These are phyloP conservation scores for Piaya cayana DNA, from an alignment of 2,113 vertebrate species.

Conservation along the genomic window DNA sequence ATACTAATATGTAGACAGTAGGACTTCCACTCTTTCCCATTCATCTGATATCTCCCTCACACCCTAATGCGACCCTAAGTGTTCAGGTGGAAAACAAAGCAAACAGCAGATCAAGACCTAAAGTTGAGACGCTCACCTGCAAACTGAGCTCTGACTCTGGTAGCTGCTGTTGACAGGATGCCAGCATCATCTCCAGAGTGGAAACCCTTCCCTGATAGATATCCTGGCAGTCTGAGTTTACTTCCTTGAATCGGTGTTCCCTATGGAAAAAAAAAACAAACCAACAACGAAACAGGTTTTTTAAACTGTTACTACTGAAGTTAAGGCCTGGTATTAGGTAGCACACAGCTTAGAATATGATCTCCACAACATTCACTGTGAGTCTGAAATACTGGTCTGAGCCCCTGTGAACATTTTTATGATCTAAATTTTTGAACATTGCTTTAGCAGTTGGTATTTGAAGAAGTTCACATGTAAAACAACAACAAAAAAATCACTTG, in stretches of 20 bases:
- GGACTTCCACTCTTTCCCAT: not conserved
- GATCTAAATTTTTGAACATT: not conserved
- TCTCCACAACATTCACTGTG: not conserved
- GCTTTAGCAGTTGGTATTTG: not conserved
- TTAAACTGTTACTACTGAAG: not conserved
- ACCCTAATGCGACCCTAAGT: fast-evolving
- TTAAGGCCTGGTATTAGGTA: not conserved
- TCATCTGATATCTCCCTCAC: not conserved
- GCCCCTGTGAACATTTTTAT: not conserved
- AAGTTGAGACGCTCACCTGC: constrained; percentile 74
- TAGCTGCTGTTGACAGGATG: constrained; percentile 87
- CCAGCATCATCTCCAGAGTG: constrained; percentile 91
- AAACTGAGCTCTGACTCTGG: constrained; percentile 87
- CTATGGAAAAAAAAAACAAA: constrained; percentile 64
- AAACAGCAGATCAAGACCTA: not conserved
- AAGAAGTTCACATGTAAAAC: not conserved
- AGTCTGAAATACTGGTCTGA: not conserved
- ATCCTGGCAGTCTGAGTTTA: constrained; percentile 94
- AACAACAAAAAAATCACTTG: not conserved
- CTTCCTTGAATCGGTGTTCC: constrained; percentile 92
- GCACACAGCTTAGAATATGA: not conserved
- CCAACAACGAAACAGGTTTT: not conserved
- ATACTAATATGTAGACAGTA: not conserved
- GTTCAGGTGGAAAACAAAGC: not conserved
- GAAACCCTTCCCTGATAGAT: constrained; percentile 94